A percentile compares a stretch with the other conserved stretches of the same genome.
Evolutionary conservation across 2,797 vertebrate species (phyloP).

Genomic region (Phylloscopus collybita): DNA sequence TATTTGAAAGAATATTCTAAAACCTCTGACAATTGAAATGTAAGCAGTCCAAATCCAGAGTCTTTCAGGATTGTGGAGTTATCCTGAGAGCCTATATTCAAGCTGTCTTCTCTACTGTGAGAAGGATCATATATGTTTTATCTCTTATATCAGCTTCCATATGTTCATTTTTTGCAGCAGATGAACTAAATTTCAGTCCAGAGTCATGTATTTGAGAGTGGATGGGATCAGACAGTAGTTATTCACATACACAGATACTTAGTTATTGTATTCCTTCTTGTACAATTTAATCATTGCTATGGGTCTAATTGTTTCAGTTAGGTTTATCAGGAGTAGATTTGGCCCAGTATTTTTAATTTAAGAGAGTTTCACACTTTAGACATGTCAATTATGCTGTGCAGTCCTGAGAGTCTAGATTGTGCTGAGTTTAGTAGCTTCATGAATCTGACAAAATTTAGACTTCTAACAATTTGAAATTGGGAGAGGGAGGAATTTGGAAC

Average conservation of each 20-base stretch:
- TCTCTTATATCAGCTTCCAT: not conserved
- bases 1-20: conserved; percentile 47
- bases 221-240: not conserved
- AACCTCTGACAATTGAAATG: conserved; percentile 25
- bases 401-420: not conserved
- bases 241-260: not conserved
- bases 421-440: not conserved
- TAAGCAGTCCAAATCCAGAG: conserved; percentile 4
- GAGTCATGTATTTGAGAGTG: not conserved
- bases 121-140: not conserved
- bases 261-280: not conserved
- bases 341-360: not conserved
- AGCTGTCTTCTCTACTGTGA: not conserved
- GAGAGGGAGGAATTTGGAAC: not conserved
- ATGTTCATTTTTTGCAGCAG: not conserved
- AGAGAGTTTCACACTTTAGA: not conserved
- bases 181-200: not conserved
- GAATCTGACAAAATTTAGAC: not conserved
- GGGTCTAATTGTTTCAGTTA: not conserved
- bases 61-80: not conserved
- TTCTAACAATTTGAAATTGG: not conserved
- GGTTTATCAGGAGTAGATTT: not conserved
- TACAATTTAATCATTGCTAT: not conserved
- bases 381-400: not conserved
- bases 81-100: not conserved